Evolutionary conservation across 1,140 invertebrate genomes (phyloP), one percentile per base, ranked within the genome.

Genomic region (Drosophila erecta): DNA sequence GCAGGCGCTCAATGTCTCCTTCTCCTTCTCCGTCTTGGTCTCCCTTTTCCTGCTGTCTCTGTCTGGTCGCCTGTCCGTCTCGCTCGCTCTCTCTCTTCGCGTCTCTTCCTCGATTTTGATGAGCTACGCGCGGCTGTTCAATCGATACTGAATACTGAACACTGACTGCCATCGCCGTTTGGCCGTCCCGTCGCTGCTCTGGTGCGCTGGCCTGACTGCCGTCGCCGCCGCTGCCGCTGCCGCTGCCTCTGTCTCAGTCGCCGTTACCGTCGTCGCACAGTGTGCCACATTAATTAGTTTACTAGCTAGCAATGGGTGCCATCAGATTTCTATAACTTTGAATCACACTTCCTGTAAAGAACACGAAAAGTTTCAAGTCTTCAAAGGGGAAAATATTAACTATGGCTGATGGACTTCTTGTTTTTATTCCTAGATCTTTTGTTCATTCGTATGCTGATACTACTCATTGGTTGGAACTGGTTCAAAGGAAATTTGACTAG

Each of bases 91-190:
- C 62, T 67, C 62, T 67, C 20, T 49, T 67, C 47, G 64, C 14
- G 56, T 66, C 27, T 47, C 59, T 74, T 76, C 49, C 76, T 89
- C 80, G 59, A 57, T 89, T 66, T 81, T 72, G 79, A 83, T 84
- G 84, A 73, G 83, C 69, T 87, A 89, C 76, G 84, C 84, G 84
- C 84, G 76, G 78, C 84, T 89, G 84, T 87, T 80, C 84, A 89
- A 89, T 89, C 85, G 85, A 90, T 53, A 71, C 41, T 73, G 44
- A 73, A 59, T 44, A 67, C 51, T 47, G 41, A 46, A 46, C 22
- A 46, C 44, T 50, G 47, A 50, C 67, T 71, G 67, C 66, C 24
- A 24, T 20, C 24, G 35, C 35, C 59, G 47, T 50, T 46, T 40
- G 17, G 54, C 59, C 59, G 59, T 62, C 59, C 58, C 55, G 49